Conservation (phyloP, 1,140 invertebrate genomes). For the Trichonephila clavipes region DNA sequence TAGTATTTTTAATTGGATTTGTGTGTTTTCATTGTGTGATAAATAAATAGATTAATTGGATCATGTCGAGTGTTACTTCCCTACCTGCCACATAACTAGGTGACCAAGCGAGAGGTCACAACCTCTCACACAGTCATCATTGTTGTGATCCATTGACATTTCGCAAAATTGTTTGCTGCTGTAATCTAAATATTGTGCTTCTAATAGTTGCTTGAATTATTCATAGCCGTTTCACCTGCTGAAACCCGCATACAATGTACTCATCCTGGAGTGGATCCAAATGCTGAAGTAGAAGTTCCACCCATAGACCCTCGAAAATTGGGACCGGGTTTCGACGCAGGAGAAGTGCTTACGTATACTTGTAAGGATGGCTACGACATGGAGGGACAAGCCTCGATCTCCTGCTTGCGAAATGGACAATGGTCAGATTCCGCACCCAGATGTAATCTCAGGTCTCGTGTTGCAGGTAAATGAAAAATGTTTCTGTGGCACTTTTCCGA, state of each 20-base stretch:
- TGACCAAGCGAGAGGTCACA: no score
- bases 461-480: background rate
- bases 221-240: no score
- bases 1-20: no score
- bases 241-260: background rate
- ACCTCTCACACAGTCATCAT: no score
- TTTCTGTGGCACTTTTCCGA: background rate
- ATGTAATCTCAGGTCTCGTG: background rate
- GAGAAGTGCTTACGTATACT: background rate
- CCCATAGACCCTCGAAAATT: background rate
- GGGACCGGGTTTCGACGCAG: background rate
- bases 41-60: no score
- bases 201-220: no score
- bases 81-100: no score
- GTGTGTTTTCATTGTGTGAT: no score
- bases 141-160: no score
- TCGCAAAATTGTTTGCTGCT: no score
- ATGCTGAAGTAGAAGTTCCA: background rate
- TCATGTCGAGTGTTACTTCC: no score
- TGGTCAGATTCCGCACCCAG: constrained; percentile 8
- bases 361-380: constrained; percentile 3
- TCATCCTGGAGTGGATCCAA: background rate
- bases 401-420: background rate
- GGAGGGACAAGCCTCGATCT: background rate
- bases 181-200: no score